These are phyloP conservation scores for Falco novaeseelandiae DNA, from an alignment of 2,797 vertebrate genomes.

Conservation along the genomic window DNA sequence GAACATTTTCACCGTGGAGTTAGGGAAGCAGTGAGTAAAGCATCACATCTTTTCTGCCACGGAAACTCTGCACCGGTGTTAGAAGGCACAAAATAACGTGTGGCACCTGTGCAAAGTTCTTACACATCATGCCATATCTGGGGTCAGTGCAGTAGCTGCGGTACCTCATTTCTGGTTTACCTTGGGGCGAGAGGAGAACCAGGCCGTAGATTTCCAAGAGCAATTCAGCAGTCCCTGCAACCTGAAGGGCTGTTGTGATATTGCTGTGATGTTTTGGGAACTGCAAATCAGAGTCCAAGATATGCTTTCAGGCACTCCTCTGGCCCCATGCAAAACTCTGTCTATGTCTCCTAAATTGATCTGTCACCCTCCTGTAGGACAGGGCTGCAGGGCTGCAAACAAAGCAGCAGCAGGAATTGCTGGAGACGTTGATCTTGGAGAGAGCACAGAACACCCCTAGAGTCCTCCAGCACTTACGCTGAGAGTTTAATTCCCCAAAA, in stretches of 20 bases:
- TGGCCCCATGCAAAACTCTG: not conserved
- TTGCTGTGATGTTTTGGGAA: not conserved
- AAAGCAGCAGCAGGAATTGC: not conserved
- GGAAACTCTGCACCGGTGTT: not conserved
- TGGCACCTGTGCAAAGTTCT: fast-evolving
- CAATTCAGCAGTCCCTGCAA: not conserved
- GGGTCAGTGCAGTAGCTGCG: fast-evolving
- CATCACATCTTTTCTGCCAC: not conserved
- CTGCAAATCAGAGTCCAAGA: not conserved
- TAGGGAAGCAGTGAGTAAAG: not conserved
- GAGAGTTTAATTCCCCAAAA: not conserved
- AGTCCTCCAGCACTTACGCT: not conserved
- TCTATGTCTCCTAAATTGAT: not conserved
- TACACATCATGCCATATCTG: not conserved
- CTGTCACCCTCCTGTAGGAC: not conserved
- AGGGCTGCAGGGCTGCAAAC: not conserved
- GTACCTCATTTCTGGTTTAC: not conserved
- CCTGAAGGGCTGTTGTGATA: not conserved
- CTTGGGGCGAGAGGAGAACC: not conserved
- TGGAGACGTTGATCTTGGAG: not conserved
- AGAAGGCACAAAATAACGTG: not conserved
- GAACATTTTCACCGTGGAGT: not conserved
- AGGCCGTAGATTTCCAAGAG: not conserved
- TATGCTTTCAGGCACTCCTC: not conserved
- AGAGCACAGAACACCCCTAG: not conserved